These are phyloP conservation scores for Bufo gargarizans DNA, from an alignment of 2,113 vertebrate genomes.

Conservation along the genomic window DNA sequence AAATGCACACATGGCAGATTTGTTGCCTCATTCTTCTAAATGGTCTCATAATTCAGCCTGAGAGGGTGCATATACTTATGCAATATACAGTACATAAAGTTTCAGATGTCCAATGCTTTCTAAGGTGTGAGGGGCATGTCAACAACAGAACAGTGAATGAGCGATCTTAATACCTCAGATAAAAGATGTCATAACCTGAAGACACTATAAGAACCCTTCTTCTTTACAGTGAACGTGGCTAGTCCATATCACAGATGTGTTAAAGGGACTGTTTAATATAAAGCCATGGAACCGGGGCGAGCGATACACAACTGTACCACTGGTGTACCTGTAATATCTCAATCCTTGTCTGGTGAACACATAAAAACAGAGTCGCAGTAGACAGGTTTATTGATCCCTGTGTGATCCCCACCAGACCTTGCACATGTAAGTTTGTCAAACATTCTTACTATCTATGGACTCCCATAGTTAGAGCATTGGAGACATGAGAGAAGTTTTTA, in stretches of 20 bases:
- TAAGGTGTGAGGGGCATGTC: too few species aligned
- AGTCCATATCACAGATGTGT: background rate
- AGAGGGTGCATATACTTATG: too few species aligned
- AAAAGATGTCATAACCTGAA: too few species aligned
- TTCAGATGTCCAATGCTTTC: too few species aligned
- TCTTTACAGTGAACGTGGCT: background rate
- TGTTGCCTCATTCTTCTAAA: too few species aligned
- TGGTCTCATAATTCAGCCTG: too few species aligned
- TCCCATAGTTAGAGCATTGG: background rate
- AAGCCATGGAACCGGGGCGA: background rate
- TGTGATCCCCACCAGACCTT: background rate
- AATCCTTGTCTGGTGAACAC: background rate
- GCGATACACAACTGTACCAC: background rate
- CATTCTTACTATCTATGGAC: slow-evolving; percentile 9
- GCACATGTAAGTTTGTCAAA: background rate
- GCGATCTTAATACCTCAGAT: too few species aligned
- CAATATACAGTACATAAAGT: too few species aligned
- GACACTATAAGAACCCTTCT: background rate
- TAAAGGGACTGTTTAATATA: background rate
- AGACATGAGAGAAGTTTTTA: background rate
- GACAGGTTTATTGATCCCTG: background rate
- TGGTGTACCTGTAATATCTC: background rate
- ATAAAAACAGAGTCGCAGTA: background rate
- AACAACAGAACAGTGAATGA: too few species aligned
- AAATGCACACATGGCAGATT: too few species aligned